Base-by-base conservation (phyloP, 2,113 vertebrate species). In the Rutilus rutilus region DNA sequence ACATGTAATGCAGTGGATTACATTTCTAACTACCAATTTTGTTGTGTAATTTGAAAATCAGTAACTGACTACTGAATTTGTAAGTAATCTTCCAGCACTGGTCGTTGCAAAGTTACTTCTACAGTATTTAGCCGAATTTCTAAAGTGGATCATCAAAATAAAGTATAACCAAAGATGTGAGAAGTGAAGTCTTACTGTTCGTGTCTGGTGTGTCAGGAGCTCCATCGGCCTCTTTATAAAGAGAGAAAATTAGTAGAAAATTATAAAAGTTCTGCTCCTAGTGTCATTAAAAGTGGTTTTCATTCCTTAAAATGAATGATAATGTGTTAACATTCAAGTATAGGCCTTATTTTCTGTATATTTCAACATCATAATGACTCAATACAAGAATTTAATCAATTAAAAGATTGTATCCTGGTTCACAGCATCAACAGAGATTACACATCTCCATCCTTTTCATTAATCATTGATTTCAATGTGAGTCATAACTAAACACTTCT, bases 161-260 rank as follows among this genome's bases (percentile, higher is more conserved):
- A 57, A 57, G 6, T 57, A 19, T 57, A 57, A 23, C 6, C 1
- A 23, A 57, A 21, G 54, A 21, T 57, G 21, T 19, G 4, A 50
- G 27, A 84, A 27, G 45, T 21, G 6, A 57, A 73, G 59, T 25
- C 75, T 69, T 84, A 89, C 75, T 71, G 67, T 75, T 69, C 45
- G 54, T 79, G 36, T 85, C 86, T 69, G 78, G 33, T 12, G 52
- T 45, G 54, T 69, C 86, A 50, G 27, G 36, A 15, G 73, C 42
- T 23, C 60, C 39, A 42, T 88, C 75, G 6, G 47, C 47, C 23
- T 84, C 82, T 80, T 73, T n/a, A 15, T 67, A 82, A 83, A 87
- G 33, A 78, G 15, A 42, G 33, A 27, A 54, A 36, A 85, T 33
- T 19, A 19, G 15, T 36, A 9, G 27, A 67, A 0, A 69, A 21